phyloP scores from a whole-genome alignment of 2,113 vertebrate species.

The Fulica atra region DNA sequence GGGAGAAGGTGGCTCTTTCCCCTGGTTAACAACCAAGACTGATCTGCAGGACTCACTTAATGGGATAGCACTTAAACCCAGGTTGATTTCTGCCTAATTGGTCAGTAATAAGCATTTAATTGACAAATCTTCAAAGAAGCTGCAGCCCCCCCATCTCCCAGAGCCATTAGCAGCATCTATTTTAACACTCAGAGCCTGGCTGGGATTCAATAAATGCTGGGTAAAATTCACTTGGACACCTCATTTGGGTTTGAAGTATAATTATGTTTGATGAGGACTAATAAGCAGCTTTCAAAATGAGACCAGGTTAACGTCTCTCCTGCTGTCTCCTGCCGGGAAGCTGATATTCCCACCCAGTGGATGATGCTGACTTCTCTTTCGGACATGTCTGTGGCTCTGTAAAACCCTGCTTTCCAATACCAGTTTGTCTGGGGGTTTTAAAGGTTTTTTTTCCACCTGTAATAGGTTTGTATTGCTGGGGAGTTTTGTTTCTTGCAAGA shows the following conservation, averaged over 20 bases:
- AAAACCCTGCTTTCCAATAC: not conserved
- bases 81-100: slow-evolving; percentile 30
- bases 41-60: not conserved
- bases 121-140: not conserved
- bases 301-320: slow-evolving; percentile 3
- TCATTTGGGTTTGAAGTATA: slow-evolving; percentile 43
- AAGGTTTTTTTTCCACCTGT: not conserved
- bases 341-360: not conserved
- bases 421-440: not conserved
- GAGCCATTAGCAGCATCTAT: not conserved
- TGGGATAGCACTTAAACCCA: not conserved
- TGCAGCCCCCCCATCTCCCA: not conserved
- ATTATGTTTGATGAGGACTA: slow-evolving; percentile 55
- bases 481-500: not conserved
- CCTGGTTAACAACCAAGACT: not conserved
- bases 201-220: not conserved
- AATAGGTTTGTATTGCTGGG: not conserved
- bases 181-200: not conserved
- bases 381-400: not conserved
- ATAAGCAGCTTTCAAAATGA: slow-evolving; percentile 42
- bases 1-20: not conserved
- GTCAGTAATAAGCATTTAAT: slow-evolving; percentile 29
- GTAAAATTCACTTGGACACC: not conserved
- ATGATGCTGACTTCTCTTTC: not conserved
- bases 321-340: not conserved